phyloP scores from a whole-genome alignment of 2,113 vertebrate genomes.

The Condylura cristata region DNA sequence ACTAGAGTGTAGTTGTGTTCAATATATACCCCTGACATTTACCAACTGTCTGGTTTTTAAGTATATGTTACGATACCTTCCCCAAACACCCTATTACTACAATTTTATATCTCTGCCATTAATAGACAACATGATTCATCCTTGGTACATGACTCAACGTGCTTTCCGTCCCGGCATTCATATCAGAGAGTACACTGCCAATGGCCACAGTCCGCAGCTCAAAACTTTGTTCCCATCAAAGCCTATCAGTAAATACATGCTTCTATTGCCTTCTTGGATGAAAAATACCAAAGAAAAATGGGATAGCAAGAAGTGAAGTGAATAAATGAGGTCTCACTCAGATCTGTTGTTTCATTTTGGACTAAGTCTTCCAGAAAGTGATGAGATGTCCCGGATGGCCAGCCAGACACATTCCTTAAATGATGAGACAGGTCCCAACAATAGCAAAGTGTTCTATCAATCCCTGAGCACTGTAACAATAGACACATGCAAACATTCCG shows the following conservation, averaged over 20 bases:
- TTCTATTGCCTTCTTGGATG: not conserved
- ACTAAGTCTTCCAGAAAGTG: constrained; percentile 48
- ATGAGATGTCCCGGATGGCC: constrained; percentile 47
- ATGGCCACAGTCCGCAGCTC: not conserved
- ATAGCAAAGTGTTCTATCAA: constrained; percentile 62
- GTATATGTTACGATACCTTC: not conserved
- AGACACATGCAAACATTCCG: constrained; percentile 71
- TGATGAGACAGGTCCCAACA: constrained; percentile 65
- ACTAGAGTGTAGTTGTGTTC: not conserved
- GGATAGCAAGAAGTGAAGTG: not conserved
- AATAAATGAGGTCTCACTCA: constrained; percentile 9
- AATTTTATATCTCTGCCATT: not conserved
- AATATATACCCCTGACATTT: not conserved
- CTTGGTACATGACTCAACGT: not conserved
- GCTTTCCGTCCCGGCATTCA: not conserved
- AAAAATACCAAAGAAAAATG: constrained; percentile 53
- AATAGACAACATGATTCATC: not conserved
- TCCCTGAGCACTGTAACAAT: constrained; percentile 62
- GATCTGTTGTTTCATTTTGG: constrained; percentile 46
- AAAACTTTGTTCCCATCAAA: not conserved
- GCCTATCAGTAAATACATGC: not conserved
- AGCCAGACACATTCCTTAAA: constrained; percentile 69
- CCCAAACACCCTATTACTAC: not conserved
- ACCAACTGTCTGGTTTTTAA: not conserved
- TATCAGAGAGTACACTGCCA: not conserved